phyloP scores from a whole-genome alignment of 2,797 vertebrate genomes.

The Periparus ater region DNA sequence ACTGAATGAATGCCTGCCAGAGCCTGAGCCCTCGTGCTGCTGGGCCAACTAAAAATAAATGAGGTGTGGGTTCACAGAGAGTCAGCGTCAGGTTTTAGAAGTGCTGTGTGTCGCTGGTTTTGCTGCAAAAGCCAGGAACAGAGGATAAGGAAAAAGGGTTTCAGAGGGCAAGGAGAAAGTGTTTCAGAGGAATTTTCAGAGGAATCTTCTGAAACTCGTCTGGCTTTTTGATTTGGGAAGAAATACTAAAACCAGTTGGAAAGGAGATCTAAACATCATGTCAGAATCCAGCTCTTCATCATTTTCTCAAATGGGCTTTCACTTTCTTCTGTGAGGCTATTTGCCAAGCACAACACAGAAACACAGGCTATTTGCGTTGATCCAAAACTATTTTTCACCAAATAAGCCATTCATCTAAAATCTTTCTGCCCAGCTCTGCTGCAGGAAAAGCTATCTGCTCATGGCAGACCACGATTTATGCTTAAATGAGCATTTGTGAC shows the following conservation, averaged over 20 bases:
- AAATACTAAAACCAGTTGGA: conserved; percentile 26
- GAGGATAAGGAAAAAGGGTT: background rate
- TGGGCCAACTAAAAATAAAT: conserved; percentile 21
- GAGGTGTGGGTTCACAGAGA: background rate
- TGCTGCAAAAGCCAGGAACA: background rate
- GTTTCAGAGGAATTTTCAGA: conserved; percentile 8
- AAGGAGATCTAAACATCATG: conserved; percentile 29
- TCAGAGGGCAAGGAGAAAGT: background rate
- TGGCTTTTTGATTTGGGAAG: conserved; percentile 27
- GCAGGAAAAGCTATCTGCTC: background rate
- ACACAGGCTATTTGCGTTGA: background rate
- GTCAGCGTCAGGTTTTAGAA: background rate
- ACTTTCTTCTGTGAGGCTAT: conserved; percentile 21
- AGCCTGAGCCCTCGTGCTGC: background rate
- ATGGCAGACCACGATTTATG: conserved; percentile 12
- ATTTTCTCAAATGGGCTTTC: conserved; percentile 39
- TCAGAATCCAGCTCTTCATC: conserved; percentile 24
- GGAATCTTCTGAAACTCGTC: background rate
- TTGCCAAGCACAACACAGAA: conserved; percentile 42
- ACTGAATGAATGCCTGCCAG: rapidly evolving
- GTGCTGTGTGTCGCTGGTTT: background rate
- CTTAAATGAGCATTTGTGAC: conserved; percentile 28
- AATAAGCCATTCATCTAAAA: conserved; percentile 35
- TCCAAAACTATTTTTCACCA: conserved; percentile 31
- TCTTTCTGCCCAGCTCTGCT: background rate